Evolutionary conservation across 2,797 vertebrate genomes (phyloP), one percentile per base, ranked within the genome.

Genomic region (Aeoliscus strigatus): DNA sequence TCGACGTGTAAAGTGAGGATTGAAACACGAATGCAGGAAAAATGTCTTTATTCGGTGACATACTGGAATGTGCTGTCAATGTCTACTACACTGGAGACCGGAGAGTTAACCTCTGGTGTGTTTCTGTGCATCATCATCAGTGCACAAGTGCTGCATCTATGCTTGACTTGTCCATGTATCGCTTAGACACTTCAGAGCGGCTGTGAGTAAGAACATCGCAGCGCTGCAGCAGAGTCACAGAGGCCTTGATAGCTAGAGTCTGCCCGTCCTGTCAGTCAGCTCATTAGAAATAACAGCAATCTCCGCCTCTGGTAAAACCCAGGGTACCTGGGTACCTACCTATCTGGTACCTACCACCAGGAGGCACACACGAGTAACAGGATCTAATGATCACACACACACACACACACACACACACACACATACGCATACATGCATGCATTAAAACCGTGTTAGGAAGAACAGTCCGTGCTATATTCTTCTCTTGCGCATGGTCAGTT

Each of bases 221-320:
- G n/a, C n/a, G n/a, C n/a, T 67, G 53, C 60, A 78, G 75, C 65
- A 77, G 60, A 78, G 67, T 73, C 66, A 77, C 15, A 50, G 35
- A 61, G 59, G 39, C 63, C 59, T 69, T 47, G 57, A 51, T 54
- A 61, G 63, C 45, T 55, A n/a, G 51, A 65, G 50, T 59, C 39
- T 58, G 51, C 23, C 45, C 29, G 39, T 76, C 60, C 76, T 70
- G 73, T 81, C 75, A 75, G 55, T 66, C 53, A 71, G 63, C 72
- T 77, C 63, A 77, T 84, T 81, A 81, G 78, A 77, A 79, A 80
- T 80, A 77, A 76, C 73, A 65, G 51, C 52, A 57, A 73, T 79
- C 73, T 72, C 53, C 36, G 67, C 67, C 66, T 70, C 46, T 37
- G 78, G 75, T 71, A 5, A 39, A 60, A 59, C 57, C 47, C 39